Evolutionary conservation across 2,797 vertebrate species (phyloP).

Genomic region (Enteromius afrohamiltoni): DNA sequence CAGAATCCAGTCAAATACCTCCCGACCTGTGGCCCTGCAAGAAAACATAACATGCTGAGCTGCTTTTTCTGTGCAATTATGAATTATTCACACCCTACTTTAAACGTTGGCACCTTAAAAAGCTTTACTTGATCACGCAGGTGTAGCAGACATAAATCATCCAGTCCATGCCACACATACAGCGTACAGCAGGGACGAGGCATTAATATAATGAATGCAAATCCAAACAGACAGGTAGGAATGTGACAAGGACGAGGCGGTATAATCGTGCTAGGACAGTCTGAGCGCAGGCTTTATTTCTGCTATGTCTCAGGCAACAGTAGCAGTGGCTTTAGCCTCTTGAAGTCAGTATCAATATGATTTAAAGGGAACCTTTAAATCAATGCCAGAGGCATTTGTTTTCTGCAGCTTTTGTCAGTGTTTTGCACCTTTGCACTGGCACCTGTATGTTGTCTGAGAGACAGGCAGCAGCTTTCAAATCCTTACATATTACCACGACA

Average conservation of each 20-base stretch:
- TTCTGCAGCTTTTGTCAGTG: not conserved
- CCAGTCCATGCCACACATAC: not conserved
- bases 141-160: not conserved
- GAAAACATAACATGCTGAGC: slow-evolving; percentile 24
- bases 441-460: not conserved
- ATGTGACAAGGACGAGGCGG: slow-evolving; percentile 10
- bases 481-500: not conserved
- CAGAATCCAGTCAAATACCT: slow-evolving; percentile 99
- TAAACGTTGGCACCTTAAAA: slow-evolving; percentile 15
- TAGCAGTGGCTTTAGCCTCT: not conserved
- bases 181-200: slow-evolving; percentile 22
- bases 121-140: slow-evolving; percentile 32
- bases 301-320: slow-evolving; percentile 15
- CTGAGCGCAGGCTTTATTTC: slow-evolving; percentile 37
- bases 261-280: slow-evolving; percentile 14
- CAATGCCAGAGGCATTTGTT: not conserved
- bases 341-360: slow-evolving; percentile 12
- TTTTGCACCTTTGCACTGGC: not conserved
- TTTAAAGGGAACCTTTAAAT: not conserved
- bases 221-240: slow-evolving; percentile 42
- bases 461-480: not conserved
- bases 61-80: slow-evolving; percentile 13
- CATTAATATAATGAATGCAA: slow-evolving; percentile 49
- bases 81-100: slow-evolving; percentile 28
- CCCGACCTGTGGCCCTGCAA: slow-evolving; percentile 92